Evolutionary conservation across 1,140 invertebrate species (phyloP).

Genomic region (Phortica variegata): DNA sequence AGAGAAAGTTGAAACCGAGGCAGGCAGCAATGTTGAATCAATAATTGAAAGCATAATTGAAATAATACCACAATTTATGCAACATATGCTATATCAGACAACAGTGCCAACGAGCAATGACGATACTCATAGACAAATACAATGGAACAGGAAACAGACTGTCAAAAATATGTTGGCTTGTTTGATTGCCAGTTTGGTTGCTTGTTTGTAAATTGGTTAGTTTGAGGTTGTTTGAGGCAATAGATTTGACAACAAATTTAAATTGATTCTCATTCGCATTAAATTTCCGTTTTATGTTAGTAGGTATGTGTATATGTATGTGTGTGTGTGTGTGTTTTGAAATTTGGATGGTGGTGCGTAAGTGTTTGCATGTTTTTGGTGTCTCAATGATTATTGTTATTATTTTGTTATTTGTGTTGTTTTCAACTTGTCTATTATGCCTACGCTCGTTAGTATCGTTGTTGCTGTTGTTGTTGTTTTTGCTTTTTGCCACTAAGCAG

Average conservation of each 20-base stretch:
- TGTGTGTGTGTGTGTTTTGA: not conserved
- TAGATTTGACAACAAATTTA: too few species aligned
- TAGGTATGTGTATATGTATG: not conserved
- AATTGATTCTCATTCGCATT: slow-evolving; percentile 19
- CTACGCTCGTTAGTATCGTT: not conserved
- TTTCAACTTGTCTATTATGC: too few species aligned
- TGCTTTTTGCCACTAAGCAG: not conserved
- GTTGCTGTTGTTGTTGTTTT: not conserved
- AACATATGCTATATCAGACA: slow-evolving; percentile 9
- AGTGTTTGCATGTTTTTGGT: slow-evolving; percentile 11
- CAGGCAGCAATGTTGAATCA: slow-evolving; percentile 14
- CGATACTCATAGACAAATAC: not conserved
- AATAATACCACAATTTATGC: slow-evolving; percentile 38
- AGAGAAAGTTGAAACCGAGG: slow-evolving; percentile 25
- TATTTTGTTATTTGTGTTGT: not conserved
- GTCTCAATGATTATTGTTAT: slow-evolving; percentile 1
- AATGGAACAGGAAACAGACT: not conserved
- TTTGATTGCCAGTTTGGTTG: slow-evolving; percentile 5
- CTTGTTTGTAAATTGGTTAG: slow-evolving; percentile 18
- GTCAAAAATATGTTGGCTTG: slow-evolving; percentile 1
- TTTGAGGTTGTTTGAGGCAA: too few species aligned
- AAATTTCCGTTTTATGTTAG: slow-evolving; percentile 11
- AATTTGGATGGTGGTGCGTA: not conserved
- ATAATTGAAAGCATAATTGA: slow-evolving; percentile 36
- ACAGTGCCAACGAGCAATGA: too few species aligned